phyloP scores from a whole-genome alignment of 2,797 vertebrate species.

The Anabas testudineus region DNA sequence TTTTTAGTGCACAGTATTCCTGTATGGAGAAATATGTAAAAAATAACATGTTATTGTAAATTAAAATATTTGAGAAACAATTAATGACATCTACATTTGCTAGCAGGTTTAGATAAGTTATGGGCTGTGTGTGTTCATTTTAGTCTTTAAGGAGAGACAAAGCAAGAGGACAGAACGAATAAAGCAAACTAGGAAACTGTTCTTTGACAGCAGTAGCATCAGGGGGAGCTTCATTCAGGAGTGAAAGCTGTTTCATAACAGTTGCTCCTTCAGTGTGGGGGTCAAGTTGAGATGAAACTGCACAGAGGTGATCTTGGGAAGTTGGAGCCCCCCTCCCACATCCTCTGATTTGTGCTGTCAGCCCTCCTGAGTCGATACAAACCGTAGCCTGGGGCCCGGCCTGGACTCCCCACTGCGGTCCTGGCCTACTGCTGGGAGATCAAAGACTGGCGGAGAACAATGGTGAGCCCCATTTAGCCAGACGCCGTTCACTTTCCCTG shows the following conservation, averaged over 20 bases:
- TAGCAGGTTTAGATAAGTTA: neutral
- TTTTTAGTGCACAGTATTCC: neutral
- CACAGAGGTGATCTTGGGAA: slow-evolving; percentile 34
- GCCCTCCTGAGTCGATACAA: slow-evolving; percentile 79
- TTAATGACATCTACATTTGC: neutral
- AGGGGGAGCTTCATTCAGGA: neutral
- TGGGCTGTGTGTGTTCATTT: slow-evolving; percentile 1
- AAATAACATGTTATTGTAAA: neutral
- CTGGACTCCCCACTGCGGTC: slow-evolving; percentile 86
- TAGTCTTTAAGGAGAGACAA: slow-evolving; percentile 8
- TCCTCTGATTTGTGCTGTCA: slow-evolving; percentile 59
- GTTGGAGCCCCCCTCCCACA: slow-evolving; percentile 42
- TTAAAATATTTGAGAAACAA: neutral
- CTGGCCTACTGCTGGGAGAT: slow-evolving; percentile 88
- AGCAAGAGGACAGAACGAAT: neutral
- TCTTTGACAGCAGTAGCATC: neutral
- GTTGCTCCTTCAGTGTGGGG: slow-evolving; percentile 30
- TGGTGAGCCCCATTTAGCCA: slow-evolving; percentile 81
- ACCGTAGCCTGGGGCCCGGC: slow-evolving; percentile 82
- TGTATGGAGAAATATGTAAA: neutral
- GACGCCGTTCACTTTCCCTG: slow-evolving; percentile 71
- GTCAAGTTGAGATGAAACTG: slow-evolving; percentile 44
- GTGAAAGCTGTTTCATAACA: slow-evolving; percentile 26
- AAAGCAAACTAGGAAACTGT: neutral
- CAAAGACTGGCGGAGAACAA: slow-evolving; percentile 92